Evolutionary conservation across 2,113 vertebrate species (phyloP), one percentile per base, ranked within the genome.

Genomic region (Cygnus atratus): DNA sequence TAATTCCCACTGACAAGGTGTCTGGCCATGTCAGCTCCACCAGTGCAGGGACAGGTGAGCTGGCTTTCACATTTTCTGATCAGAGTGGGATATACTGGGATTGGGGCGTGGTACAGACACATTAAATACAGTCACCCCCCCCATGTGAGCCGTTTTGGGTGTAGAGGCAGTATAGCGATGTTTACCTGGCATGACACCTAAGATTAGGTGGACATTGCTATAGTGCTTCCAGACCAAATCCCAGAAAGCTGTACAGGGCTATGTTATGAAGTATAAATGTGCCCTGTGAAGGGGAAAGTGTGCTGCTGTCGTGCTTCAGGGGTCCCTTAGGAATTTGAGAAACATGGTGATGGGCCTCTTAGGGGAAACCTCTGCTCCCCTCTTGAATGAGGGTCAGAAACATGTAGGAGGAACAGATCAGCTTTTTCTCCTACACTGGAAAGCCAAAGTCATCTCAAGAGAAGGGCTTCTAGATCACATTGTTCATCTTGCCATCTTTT

Each of bases 381-480:
- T 92, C 43, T 4, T 68, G 41, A 75, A 37, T 24, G 25, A 26
- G 87, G 28, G 3, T 84, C 87, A 84, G 78, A 95, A 85, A 65
- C 50, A 10, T 35, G 55, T 26, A 44, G 29, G 44, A 75, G 37
- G 41, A 66, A 87, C 76, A 92, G 74, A 66, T 82, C 87, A 95
- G 82, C 67, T 81, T 93, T 93, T 88, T 50, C 92, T 91, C 85
- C 78, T 81, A 29, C 50, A 18, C 58, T 87, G 95, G 89, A 88
- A 94, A 89, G 88, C 85, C 50, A 59, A 90, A 95, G 31, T 91
- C 62, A 21, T 55, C 43, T 84, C 35, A 44, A 72, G 62, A 92
- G 70, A 80, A 91, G 50, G 35, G 20, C 8, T 46, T 88, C 44
- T 88, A 80, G 74, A 58, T 62, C 52, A 43, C 4, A 0, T 29